Evolutionary conservation across 2,888 invertebrate species (phyloP), one percentile per base, ranked within the genome.

Genomic region (Psylliodes chrysocephalus): DNA sequence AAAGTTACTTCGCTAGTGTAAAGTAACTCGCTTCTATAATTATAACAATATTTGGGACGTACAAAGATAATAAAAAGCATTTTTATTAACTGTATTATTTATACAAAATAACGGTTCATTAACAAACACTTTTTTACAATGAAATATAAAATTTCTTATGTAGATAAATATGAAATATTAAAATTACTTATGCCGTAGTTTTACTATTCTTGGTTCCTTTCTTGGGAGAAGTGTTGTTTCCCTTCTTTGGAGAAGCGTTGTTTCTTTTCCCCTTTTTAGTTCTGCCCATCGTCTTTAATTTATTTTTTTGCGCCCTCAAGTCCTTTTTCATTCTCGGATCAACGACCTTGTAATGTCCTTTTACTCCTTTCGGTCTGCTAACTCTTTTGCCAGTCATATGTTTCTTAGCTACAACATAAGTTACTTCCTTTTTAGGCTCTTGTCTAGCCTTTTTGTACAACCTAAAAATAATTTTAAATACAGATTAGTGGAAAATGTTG

Each of bases 301-400:
- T 78, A n/a, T 73, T 76, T 79, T 89, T 89, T 71, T 87, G 84
- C 0, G 91, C 89, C 66, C 91, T 86, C 76, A 91, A 84, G 81
- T 98, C 98, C 82, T 98, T 98, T 83, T 98, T 98, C 92, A 97
- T 91, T 71, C 98, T 86, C 1, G 92, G 90, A 87, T 98, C 98
- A 3, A 98, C 98, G n/a, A 97, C 91, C 81, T 91, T 95, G 82
- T 92, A 98, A 28, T 88, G 91, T 55, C 98, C 98, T 82, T 95
- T 95, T 17, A 96, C 91, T 40, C 96, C 96, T 0, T 89, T 83
- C 5, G 97, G 97, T 70, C 96, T 86, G 53, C 87, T 85, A 63
- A 91, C 89, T 55, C 90, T 86, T 77, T 93, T 94, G 0, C 91
- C 89, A 0, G 91, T 87, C 68, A 86, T 88, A 73, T 91, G 90